Evolutionary conservation across 2,888 invertebrate genomes (phyloP), one percentile per base, ranked within the genome.

Genomic region (Polylopha cassiicola): DNA sequence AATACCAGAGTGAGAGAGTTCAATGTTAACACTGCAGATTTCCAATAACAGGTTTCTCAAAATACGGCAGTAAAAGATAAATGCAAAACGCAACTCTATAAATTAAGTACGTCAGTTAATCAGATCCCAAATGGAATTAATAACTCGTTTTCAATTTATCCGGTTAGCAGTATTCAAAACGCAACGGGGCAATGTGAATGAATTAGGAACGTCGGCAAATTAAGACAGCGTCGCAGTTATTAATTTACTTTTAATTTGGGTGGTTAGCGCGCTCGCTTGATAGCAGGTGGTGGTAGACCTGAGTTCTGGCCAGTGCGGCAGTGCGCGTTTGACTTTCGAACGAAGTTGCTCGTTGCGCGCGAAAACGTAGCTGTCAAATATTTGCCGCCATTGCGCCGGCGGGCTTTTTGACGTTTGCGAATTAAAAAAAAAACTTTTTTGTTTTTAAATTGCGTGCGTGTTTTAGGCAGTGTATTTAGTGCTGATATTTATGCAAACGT

Each of bases 251-350:
- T 65, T 42, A 55, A 68, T 57, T 57, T 51, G 48, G 67, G 46
- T 50, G 65, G 65, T 46, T 72, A 61, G 59, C 61, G 58, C 51
- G 16, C 51, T 57, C 60, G 59, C 59, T 62, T 58, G 57, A 53
- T 57, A 57, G 52, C 55, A 58, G 62, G 48, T 51, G 61, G 60
- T 54, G 61, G 67, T 67, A 67, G 72, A 73, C 71, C 66, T 70
- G 71, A 69, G 58, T 65, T 55, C 54, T 63, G 65, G 70, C 71
- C 72, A 65, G 58, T 62, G 47, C 52, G 64, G 63, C 79, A 81
- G 80, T 81, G 64, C 52, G 65, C 72, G 78, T 73, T 76, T 74
- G 79, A 74, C 82, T 81, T 78, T 81, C 82, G 73, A 75, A 74
- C 73, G 73, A 44, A 65, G 51, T 61, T 56, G 64, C 50, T 58